These are phyloP conservation scores for Drosophila tripunctata DNA, from an alignment of 2,888 invertebrate species.

Conservation along the genomic window DNA sequence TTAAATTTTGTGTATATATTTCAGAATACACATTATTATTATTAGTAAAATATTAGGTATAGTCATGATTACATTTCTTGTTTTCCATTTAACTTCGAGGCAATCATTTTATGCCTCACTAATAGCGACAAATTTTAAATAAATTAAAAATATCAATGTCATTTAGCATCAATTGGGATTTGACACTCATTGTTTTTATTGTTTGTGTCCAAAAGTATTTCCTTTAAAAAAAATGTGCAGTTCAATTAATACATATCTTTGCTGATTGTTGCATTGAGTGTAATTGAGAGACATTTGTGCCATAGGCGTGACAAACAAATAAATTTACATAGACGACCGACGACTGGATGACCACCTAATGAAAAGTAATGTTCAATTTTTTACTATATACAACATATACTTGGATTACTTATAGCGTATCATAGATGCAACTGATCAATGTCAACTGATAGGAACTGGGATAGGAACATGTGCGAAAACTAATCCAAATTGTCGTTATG, in stretches of 20 bases:
- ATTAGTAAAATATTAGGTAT: no score
- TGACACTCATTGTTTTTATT: slow-evolving; percentile 22
- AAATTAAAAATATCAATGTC: slow-evolving; percentile 1
- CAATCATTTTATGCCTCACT: no score
- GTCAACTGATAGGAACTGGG: slow-evolving; percentile 38
- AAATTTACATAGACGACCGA: slow-evolving; percentile 62
- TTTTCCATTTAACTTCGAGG: no score
- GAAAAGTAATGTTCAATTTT: slow-evolving; percentile 45
- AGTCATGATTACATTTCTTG: no score
- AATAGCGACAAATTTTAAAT: no score
- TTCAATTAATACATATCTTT: slow-evolving; percentile 53
- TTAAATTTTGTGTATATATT: no score
- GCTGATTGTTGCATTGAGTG: slow-evolving; percentile 40
- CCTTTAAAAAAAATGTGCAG: slow-evolving; percentile 24
- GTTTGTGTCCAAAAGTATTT: slow-evolving; percentile 15
- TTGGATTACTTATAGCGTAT: slow-evolving; percentile 24
- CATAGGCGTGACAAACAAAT: slow-evolving; percentile 52
- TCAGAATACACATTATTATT: no score
- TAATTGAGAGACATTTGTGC: slow-evolving; percentile 37
- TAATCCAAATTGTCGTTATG: slow-evolving; percentile 47
- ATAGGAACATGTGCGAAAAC: slow-evolving; percentile 43
- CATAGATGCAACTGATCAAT: slow-evolving; percentile 40
- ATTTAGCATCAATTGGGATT: slow-evolving; percentile 37
- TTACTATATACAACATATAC: slow-evolving; percentile 8
- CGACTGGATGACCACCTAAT: slow-evolving; percentile 42